Evolutionary conservation across 2,888 invertebrate genomes (phyloP), one percentile per base, ranked within the genome.

Genomic region (Pelosia muscerda): DNA sequence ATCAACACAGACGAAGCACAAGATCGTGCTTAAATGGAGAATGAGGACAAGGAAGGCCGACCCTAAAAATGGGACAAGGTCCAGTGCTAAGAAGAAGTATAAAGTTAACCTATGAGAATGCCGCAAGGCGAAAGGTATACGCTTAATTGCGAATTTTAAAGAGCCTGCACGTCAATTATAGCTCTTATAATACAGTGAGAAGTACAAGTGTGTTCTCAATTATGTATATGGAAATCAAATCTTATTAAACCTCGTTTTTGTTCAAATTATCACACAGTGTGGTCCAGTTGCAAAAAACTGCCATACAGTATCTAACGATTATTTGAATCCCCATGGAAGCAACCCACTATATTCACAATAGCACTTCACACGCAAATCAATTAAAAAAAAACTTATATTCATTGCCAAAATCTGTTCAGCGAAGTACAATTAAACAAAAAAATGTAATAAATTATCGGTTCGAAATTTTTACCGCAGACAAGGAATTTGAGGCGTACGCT

Each of bases 291-390:
- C 26, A 62, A 56, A 64, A 66, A 62, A 57, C 19, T 42, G 54
- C 56, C 38, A 54, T 34, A 23, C 42, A 13, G 13, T 42, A 62
- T 58, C 42, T 75, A 82, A 78, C 66, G 72, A 69, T 73, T 34
- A 73, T 76, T 76, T 78, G 68, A 78, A 75, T 72, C 73, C 71
- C 71, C 78, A 53, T 72, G 71, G 63, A 71, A n/a, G 64, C 72
- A 63, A 73, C n/a, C 59, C 72, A 68, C 70, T 72, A 68, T 28
- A 57, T 13, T 57, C 9, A 71, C 73, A 82, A 80, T 71, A 55
- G 70, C 72, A 78, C 74, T 78, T 77, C 69, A 74, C 74, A 82
- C 78, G 81, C 82, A 76, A 80, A 80, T 71, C 64, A 53, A 78
- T 69, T 82, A 71, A 78, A 80, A 71, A 80, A 71, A 63, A 68